Percentiles rank a stretch among this genome's conserved stretches.
Evolutionary conservation across 1,140 invertebrate species (phyloP).

Genomic region (Idris sp.): DNA sequence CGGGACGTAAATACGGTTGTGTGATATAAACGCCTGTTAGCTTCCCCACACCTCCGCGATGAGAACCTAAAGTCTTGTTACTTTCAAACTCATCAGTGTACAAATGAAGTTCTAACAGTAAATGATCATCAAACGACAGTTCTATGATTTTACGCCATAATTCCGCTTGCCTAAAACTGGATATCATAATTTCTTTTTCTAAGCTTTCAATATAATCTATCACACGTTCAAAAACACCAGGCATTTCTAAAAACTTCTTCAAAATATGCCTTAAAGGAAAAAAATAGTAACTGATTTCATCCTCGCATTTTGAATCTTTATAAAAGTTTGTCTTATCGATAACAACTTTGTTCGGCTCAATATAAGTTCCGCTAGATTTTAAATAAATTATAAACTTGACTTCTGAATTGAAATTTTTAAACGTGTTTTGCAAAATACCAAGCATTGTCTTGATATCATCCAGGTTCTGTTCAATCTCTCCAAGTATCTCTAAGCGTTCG

Average conservation of each 20-base stretch:
- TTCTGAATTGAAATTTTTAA: conserved; percentile 1
- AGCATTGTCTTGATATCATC: not conserved
- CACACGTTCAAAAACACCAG: too few species aligned
- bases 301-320: too few species aligned
- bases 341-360: conserved; percentile 1
- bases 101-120: too few species aligned
- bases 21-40: conserved; percentile 61
- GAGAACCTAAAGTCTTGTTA: too few species aligned
- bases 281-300: not conserved
- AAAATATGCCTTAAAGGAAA: conserved; percentile 24
- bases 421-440: conserved; percentile 5
- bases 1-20: conserved; percentile 46
- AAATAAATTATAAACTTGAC: not conserved
- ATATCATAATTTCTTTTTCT: too few species aligned
- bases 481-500: conserved; percentile 8
- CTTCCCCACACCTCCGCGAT: conserved; percentile 3
- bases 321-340: not conserved
- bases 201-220: too few species aligned
- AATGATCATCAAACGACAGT: too few species aligned
- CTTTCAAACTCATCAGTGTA: too few species aligned
- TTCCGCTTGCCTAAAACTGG: too few species aligned
- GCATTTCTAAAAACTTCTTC: too few species aligned
- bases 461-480: not conserved
- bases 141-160: too few species aligned
- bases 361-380: not conserved